Conservation (phyloP, 1,140 invertebrate species). For the Neodiprion virginianus region DNA sequence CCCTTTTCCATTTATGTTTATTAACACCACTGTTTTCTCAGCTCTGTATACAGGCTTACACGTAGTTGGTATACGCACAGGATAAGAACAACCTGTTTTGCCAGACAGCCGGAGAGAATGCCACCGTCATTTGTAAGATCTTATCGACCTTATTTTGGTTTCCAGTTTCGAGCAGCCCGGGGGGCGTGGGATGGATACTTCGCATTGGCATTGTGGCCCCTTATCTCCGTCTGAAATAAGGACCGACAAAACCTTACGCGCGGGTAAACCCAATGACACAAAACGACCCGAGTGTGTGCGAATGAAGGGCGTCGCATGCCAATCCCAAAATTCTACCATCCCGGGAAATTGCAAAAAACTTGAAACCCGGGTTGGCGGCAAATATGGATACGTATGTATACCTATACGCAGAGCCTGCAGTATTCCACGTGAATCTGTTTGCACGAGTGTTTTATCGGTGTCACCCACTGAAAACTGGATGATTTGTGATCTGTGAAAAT, state of each 20-base stretch:
- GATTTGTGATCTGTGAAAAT: not conserved
- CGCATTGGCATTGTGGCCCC: not conserved
- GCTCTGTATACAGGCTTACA: not conserved
- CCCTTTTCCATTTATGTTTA: not conserved
- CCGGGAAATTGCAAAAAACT: too few species aligned
- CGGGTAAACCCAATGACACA: not conserved
- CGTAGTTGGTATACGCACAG: too few species aligned
- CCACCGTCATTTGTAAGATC: not conserved
- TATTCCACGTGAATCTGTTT: not conserved
- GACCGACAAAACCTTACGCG: not conserved
- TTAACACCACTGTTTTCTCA: not conserved
- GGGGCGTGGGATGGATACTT: not conserved
- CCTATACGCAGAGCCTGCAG: too few species aligned
- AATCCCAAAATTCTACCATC: too few species aligned
- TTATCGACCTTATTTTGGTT: conserved; percentile 1
- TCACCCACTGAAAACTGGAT: not conserved
- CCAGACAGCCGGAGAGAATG: not conserved
- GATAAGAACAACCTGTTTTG: not conserved
- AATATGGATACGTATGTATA: too few species aligned
- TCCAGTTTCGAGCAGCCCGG: not conserved
- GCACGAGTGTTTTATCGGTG: not conserved
- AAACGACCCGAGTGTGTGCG: not conserved
- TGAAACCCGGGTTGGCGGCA: too few species aligned
- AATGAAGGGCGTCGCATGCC: too few species aligned
- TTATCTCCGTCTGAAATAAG: not conserved